Evolutionary conservation across 37 sponge, comb jelly and placozoan species (phyloP).

Genomic region (Chondrosia reniformis): DNA sequence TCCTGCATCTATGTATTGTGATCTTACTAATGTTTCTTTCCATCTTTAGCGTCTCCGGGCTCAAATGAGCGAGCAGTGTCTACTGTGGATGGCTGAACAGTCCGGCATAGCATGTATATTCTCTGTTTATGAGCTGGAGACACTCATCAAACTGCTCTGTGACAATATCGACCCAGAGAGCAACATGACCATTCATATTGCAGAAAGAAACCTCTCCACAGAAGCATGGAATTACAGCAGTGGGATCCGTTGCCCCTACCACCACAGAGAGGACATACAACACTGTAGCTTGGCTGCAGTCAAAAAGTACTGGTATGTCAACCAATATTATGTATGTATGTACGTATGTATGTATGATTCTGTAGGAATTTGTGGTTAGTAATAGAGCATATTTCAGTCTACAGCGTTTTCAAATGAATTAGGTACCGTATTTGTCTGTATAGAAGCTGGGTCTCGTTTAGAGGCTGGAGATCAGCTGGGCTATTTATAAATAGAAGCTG

Average conservation of each 20-base stretch:
- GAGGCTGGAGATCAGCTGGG: no score
- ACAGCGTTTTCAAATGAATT: no score
- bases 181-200: constrained; percentile 28
- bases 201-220: constrained; percentile 41
- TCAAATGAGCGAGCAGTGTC: constrained; percentile 40
- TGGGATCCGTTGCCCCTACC: constrained; percentile 46
- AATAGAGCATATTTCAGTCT: background rate
- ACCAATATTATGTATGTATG: background rate
- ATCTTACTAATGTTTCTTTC: no score
- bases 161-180: constrained; percentile 9
- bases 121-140: constrained; percentile 50
- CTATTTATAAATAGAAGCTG: no score
- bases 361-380: background rate
- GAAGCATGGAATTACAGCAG: constrained; percentile 50
- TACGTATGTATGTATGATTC: background rate
- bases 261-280: constrained; percentile 47
- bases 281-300: constrained; percentile 51
- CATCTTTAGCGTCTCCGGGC: background rate
- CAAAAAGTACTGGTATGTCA: constrained; percentile 38
- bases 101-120: constrained; percentile 3
- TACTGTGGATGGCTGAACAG: constrained; percentile 63
- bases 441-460: no score
- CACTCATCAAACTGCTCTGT: constrained; percentile 21
- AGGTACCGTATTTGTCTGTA: no score
- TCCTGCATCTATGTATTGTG: no score